Conservation (phyloP, 2,113 vertebrate genomes). For the Elephantulus edwardii region DNA sequence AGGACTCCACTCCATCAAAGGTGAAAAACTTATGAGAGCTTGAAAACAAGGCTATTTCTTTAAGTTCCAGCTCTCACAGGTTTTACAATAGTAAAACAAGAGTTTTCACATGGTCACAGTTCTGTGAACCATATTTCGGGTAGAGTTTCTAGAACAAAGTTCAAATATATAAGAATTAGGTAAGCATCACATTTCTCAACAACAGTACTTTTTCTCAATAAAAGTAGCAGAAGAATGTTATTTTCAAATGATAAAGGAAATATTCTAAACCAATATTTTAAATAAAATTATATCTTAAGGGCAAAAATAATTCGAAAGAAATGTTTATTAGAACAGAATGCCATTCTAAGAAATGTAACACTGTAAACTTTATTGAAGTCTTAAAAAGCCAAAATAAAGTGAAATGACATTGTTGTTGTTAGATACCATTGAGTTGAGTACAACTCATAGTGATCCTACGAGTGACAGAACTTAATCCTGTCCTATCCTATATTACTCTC, state of each 20-base stretch:
- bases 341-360: not conserved
- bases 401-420: not conserved
- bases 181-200: not conserved
- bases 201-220: not conserved
- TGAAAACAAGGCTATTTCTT: not conserved
- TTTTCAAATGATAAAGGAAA: not conserved
- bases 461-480: no score
- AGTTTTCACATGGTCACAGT: not conserved
- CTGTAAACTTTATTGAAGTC: not conserved
- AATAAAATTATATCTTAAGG: not conserved
- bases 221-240: not conserved
- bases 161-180: not conserved
- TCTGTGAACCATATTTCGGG: not conserved
- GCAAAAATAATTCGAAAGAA: not conserved
- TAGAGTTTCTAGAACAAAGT: not conserved
- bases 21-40: not conserved
- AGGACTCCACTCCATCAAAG: not conserved
- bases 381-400: not conserved
- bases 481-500: no score
- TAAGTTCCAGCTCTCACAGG: no score
- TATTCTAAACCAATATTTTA: conserved; percentile 1
- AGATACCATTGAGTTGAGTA: no score
- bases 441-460: no score
- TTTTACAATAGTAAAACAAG: not conserved
- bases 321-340: not conserved